Conservation (phyloP, 2,113 vertebrate species). For the Pristiophorus japonicus region DNA sequence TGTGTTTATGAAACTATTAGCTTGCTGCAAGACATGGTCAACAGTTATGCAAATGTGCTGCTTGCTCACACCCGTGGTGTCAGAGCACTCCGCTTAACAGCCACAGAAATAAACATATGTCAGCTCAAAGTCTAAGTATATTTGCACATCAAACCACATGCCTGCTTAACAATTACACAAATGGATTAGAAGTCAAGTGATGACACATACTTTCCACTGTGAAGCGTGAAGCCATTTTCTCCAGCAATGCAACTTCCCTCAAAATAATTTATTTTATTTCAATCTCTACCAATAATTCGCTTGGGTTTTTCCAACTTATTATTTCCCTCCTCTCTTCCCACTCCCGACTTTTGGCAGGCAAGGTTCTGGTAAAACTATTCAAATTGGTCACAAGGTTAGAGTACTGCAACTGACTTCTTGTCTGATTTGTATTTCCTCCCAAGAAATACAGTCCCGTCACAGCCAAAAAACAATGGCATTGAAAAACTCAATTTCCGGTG, state of each 20-base stretch:
- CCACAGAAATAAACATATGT: slow-evolving; percentile 1
- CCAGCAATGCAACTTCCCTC: background rate
- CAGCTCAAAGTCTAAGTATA: slow-evolving; percentile 26
- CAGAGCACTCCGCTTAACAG: background rate
- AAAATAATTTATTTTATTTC: background rate
- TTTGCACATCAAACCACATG: slow-evolving; percentile 29
- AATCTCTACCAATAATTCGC: background rate
- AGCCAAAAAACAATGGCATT: background rate
- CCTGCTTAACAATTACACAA: slow-evolving; percentile 29
- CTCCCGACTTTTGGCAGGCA: background rate
- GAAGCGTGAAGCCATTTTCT: slow-evolving; percentile 11
- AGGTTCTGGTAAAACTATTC: background rate
- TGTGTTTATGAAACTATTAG: background rate
- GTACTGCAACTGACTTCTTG: background rate
- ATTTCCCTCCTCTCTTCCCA: background rate
- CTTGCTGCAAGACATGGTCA: too few species aligned
- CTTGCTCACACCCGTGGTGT: background rate
- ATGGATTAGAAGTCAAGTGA: slow-evolving; percentile 18
- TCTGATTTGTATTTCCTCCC: background rate
- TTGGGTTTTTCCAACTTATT: background rate
- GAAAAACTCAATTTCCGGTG: background rate
- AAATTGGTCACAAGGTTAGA: background rate
- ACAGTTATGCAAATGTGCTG: background rate
- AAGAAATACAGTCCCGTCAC: background rate
- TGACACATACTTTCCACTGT: slow-evolving; percentile 10